phyloP scores from a whole-genome alignment of 2,113 vertebrate genomes.

The Chrysochloris asiatica region DNA sequence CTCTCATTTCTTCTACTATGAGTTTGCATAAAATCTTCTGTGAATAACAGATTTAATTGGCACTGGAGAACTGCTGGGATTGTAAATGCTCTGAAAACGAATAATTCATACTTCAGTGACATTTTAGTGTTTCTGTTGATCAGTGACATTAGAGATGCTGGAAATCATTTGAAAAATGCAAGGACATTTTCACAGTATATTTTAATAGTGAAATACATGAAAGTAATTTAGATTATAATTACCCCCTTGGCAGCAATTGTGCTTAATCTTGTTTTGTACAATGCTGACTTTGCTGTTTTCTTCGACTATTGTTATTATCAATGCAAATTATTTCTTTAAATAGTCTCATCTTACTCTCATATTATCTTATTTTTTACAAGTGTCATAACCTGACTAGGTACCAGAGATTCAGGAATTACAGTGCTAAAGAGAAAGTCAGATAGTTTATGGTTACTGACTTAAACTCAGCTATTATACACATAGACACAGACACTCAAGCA shows the following conservation, averaged over 20 bases:
- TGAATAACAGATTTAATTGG: constrained; percentile 63
- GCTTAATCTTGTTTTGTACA: constrained; percentile 45
- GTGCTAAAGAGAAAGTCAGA: neutral
- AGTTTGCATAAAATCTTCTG: constrained; percentile 34
- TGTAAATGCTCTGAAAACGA: constrained; percentile 50
- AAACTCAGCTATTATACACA: neutral
- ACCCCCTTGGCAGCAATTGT: constrained; percentile 36
- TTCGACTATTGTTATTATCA: constrained; percentile 52
- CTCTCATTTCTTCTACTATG: neutral
- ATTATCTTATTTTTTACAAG: constrained; percentile 17
- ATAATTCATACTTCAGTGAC: constrained; percentile 47
- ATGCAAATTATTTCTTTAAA: constrained; percentile 43
- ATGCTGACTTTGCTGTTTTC: constrained; percentile 53
- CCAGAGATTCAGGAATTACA: neutral
- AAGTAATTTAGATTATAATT: constrained; percentile 64
- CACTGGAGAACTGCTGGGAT: neutral
- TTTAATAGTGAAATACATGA: constrained; percentile 61
- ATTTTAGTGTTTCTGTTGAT: constrained; percentile 64
- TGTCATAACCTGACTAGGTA: constrained; percentile 28
- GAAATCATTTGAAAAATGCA: constrained; percentile 68
- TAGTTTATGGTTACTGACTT: neutral
- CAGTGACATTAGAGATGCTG: constrained; percentile 55
- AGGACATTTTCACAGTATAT: constrained; percentile 41
- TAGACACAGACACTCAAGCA: fast-evolving
- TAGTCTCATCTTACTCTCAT: neutral